phyloP scores from a whole-genome alignment of 2,113 vertebrate genomes.

The Perca schrenkii region DNA sequence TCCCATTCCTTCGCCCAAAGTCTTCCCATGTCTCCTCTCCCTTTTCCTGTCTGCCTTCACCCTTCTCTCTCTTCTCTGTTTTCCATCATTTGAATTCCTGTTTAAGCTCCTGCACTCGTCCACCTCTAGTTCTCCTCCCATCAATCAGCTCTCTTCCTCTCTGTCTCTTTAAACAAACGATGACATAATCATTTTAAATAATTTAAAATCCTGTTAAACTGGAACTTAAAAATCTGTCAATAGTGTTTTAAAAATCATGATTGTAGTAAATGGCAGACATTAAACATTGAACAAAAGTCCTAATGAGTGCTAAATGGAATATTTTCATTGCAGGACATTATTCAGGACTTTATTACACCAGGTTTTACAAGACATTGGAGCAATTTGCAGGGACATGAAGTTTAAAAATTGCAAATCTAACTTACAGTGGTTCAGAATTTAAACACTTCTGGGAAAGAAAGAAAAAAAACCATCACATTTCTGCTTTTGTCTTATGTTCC shows the following conservation, averaged over 20 bases:
- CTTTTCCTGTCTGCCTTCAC: background rate
- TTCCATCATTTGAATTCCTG: background rate
- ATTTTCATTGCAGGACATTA: background rate
- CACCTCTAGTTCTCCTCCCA: background rate
- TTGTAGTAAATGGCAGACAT: background rate
- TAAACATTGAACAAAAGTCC: background rate
- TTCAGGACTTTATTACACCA: background rate
- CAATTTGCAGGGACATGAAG: background rate
- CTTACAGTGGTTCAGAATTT: background rate
- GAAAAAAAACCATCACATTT: too few species aligned
- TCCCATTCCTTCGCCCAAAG: background rate
- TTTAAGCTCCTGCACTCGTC: background rate
- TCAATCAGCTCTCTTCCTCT: background rate
- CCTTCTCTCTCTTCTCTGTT: too few species aligned
- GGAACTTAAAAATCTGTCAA: constrained; percentile 2
- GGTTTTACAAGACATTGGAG: constrained; percentile 11
- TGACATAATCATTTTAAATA: background rate
- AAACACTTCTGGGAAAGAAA: background rate
- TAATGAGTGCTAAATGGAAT: background rate
- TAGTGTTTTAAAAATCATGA: background rate
- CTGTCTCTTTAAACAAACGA: constrained; percentile 12
- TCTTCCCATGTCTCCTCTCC: background rate
- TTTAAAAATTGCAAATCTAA: background rate
- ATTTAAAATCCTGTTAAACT: constrained; percentile 18
- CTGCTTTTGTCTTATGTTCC: too few species aligned